A percentile compares a stretch with the other conserved stretches of the same genome.
phyloP scores from a whole-genome alignment of 2,888 invertebrate species.

The Trileptium ribeirensis region DNA sequence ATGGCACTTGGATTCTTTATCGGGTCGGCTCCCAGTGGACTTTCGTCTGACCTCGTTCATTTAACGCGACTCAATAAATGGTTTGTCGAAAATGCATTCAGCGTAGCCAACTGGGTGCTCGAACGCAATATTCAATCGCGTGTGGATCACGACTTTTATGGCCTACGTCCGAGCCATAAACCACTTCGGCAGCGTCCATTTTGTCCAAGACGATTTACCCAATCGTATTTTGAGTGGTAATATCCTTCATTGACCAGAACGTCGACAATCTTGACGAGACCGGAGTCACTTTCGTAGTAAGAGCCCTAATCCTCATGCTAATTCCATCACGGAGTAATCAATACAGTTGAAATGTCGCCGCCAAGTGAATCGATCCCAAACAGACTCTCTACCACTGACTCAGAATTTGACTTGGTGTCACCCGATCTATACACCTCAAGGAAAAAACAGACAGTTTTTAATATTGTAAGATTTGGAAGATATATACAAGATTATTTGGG shows the following conservation, averaged over 20 bases:
- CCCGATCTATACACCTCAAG: no score
- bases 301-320: no score
- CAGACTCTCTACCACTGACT: no score
- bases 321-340: no score
- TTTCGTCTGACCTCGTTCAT: conserved; percentile 48
- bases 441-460: no score
- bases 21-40: conserved; percentile 53
- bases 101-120: not conserved
- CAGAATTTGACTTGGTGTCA: no score
- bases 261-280: conserved; percentile 44
- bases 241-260: conserved; percentile 44
- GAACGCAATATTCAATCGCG: conserved; percentile 41
- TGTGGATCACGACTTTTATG: conserved; percentile 53
- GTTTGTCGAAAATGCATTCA: not conserved
- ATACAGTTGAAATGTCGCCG: no score
- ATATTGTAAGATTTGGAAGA: no score
- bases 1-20: conserved; percentile 56
- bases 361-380: no score
- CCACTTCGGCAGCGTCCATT: conserved; percentile 23
- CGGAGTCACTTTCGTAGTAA: conserved; percentile 49
- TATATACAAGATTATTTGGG: no score
- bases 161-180: conserved; percentile 51
- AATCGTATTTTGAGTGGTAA: conserved; percentile 53
- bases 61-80: not conserved
- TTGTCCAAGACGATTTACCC: conserved; percentile 55